Base-by-base conservation (phyloP, 2,888 invertebrate genomes). In the Habrosyne pyritoides region DNA sequence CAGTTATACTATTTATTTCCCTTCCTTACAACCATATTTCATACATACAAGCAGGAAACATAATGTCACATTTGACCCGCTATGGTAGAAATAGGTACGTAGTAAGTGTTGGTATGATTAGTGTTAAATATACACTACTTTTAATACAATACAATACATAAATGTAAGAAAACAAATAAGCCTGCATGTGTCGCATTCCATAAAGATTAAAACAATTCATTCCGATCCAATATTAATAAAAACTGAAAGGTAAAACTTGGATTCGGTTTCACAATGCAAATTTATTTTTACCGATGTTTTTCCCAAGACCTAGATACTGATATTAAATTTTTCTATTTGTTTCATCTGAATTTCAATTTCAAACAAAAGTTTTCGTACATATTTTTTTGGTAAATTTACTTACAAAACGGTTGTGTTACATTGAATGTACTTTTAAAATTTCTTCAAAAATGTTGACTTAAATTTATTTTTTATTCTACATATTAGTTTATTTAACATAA, bases 341-440 rank as follows among this genome's bases (percentile, higher is more conserved):
- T 56, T 57, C 48, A 55, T 63, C 63, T 46, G 57, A 58, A 52
- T 60, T 63, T 56, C 58, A 56, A n/a, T n/a, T 33, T 0, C 33
- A 33, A 53, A 52, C 48, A 49, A 56, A 56, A 12, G 14, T 26
- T 46, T 52, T 8, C 28, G 8, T n/a, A n/a, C 4, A 30, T 30
- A 1, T 1, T 30, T 2, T 30, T 30, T 30, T 30, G 30, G 10
- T 8, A 28, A n/a, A 33, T 33, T 6, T 6, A 6, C 2, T 4
- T n/a, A 4, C 7, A 33, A n/a, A 7, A n/a, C n/a, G 33, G 33
- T 33, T n/a, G n/a, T n/a, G n/a, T n/a, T n/a, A n/a, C n/a, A n/a
- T n/a, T n/a, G n/a, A n/a, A n/a, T n/a, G n/a, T n/a, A n/a, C n/a
- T n/a, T n/a, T n/a, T n/a, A n/a, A n/a, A n/a, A n/a, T n/a, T n/a